These are phyloP conservation scores for Embidobia sp. DNA, from an alignment of 2,888 invertebrate genomes.

Conservation along the genomic window DNA sequence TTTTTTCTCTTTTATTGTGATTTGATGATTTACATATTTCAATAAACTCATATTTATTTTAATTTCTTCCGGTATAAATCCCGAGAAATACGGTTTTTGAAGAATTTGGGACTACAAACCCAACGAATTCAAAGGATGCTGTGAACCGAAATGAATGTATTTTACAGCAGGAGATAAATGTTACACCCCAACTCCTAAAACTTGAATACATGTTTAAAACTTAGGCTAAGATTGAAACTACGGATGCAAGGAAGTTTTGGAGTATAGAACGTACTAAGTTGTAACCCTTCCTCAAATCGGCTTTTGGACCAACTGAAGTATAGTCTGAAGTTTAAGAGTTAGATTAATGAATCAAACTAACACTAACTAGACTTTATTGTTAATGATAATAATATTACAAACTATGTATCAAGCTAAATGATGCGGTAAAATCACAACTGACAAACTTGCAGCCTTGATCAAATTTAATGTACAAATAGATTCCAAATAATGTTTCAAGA, in stretches of 20 bases:
- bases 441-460: not conserved
- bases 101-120: not conserved
- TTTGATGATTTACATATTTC: too few species aligned
- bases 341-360: slow-evolving; percentile 41
- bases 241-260: slow-evolving; percentile 23
- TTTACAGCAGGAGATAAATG: slow-evolving; percentile 20
- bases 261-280: slow-evolving; percentile 24
- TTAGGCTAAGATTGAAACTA: slow-evolving; percentile 34
- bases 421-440: too few species aligned
- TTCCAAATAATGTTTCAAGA: too few species aligned
- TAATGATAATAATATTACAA: slow-evolving; percentile 10
- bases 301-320: slow-evolving; percentile 40
- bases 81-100: too few species aligned
- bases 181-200: slow-evolving; percentile 8
- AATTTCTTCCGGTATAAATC: too few species aligned
- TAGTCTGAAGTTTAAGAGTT: slow-evolving; percentile 40
- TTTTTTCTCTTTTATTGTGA: too few species aligned
- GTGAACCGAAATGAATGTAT: slow-evolving; percentile 17
- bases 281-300: slow-evolving; percentile 26
- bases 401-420: too few species aligned
- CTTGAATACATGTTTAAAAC: slow-evolving; percentile 43
- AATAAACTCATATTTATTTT: too few species aligned
- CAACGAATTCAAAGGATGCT: not conserved
- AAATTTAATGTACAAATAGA: too few species aligned
- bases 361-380: slow-evolving; percentile 9